These are phyloP conservation scores for Lamproptera curius DNA, from an alignment of 2,888 invertebrate genomes.

Conservation along the genomic window DNA sequence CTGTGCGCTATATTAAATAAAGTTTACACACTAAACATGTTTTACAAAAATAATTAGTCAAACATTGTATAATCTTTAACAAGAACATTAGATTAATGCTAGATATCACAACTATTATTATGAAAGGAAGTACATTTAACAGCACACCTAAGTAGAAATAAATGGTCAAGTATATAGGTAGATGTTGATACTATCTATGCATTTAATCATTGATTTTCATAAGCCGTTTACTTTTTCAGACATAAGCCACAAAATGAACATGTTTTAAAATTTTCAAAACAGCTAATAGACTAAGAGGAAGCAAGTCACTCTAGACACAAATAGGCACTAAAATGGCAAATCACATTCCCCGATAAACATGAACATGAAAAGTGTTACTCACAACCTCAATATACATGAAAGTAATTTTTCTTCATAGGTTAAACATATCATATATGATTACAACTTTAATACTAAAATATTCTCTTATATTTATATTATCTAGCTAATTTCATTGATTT, in stretches of 20 bases:
- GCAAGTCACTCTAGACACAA: constrained; percentile 24
- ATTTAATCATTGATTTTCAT: no score
- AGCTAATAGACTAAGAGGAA: constrained; percentile 8
- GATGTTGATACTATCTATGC: no score
- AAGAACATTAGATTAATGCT: not conserved
- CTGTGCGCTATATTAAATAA: no score
- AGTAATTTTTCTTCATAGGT: constrained; percentile 21
- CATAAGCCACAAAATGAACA: not conserved
- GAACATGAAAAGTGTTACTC: constrained; percentile 48
- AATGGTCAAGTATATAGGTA: not conserved
- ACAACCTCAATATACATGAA: constrained; percentile 66
- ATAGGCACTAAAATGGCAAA: constrained; percentile 74
- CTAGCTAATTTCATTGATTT: not conserved
- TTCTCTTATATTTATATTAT: not conserved
- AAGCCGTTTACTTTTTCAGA: no score
- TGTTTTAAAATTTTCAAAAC: not conserved
- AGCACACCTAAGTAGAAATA: not conserved
- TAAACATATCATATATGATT: not conserved
- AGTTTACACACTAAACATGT: no score
- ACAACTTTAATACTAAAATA: no score
- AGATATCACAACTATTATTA: constrained; percentile 1
- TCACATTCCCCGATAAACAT: constrained; percentile 62
- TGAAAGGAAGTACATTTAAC: not conserved
- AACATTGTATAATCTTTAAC: no score
- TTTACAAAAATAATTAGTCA: no score